Conservation (phyloP, 2,888 invertebrate species). For the Slavum lentiscoides region DNA sequence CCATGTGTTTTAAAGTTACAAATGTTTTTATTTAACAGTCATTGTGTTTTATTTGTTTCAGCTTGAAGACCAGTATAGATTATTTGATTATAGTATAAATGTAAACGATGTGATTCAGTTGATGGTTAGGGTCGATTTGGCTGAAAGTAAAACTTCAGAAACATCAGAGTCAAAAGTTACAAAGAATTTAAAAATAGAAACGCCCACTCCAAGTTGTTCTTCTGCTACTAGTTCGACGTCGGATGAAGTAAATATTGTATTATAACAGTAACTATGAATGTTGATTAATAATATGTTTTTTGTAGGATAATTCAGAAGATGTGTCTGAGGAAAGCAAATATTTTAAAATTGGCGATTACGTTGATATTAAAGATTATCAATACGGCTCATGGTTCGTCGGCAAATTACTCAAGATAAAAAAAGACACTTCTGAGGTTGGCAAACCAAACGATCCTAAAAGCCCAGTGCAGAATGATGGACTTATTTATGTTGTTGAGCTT, state of each 20-base stretch:
- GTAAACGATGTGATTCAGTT: conserved; percentile 77
- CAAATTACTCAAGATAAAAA: conserved; percentile 55
- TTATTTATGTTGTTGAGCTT: conserved; percentile 56
- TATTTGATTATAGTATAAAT: conserved; percentile 77
- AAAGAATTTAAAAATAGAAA: conserved; percentile 12
- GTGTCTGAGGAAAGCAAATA: conserved; percentile 11
- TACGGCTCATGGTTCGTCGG: conserved; percentile 59
- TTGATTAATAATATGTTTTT: conserved; percentile 4
- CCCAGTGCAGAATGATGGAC: conserved; percentile 59
- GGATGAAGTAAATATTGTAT: conserved; percentile 26
- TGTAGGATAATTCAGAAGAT: background rate
- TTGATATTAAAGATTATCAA: conserved; percentile 60
- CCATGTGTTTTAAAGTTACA: too few relatives aligned
- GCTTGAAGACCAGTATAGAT: conserved; percentile 73
- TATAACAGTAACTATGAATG: background rate
- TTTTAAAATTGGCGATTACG: conserved; percentile 57
- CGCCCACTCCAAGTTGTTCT: conserved; percentile 12
- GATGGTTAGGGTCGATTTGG: conserved; percentile 61
- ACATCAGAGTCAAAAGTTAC: conserved; percentile 23
- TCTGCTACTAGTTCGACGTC: conserved; percentile 9
- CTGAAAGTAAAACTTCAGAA: conserved; percentile 50
- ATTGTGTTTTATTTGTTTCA: conserved; percentile 59
- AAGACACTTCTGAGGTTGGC: conserved; percentile 29
- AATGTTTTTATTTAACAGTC: too few relatives aligned
- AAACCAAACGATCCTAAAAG: conserved; percentile 54